Conservation (phyloP, 2,888 invertebrate genomes). For the Philopedon plagiatum region DNA sequence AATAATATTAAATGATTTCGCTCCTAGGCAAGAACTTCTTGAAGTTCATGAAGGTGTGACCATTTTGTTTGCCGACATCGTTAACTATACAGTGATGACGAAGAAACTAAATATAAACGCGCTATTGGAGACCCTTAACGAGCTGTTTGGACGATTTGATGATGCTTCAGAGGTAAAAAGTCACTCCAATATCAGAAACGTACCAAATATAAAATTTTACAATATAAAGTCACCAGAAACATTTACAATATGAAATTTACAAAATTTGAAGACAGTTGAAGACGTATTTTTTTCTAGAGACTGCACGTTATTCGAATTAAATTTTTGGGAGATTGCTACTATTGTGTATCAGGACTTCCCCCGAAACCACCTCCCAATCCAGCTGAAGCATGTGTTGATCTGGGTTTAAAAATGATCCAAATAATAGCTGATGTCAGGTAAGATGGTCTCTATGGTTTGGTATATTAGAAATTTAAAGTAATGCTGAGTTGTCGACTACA, state of each 20-base stretch:
- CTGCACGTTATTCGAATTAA: slow-evolving; percentile 88
- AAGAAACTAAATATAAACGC: slow-evolving; percentile 82
- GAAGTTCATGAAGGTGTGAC: slow-evolving; percentile 91
- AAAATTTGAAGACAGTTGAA: too few species aligned
- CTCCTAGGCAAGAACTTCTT: slow-evolving; percentile 86
- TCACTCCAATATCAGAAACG: not conserved
- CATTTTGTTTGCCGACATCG: slow-evolving; percentile 93
- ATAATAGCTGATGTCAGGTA: slow-evolving; percentile 88
- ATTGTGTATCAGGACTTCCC: slow-evolving; percentile 91
- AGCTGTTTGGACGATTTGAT: slow-evolving; percentile 92
- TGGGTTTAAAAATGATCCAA: slow-evolving; percentile 93
- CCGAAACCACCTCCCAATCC: slow-evolving; percentile 79
- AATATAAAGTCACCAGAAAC: too few species aligned
- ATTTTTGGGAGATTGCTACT: slow-evolving; percentile 95
- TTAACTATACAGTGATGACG: slow-evolving; percentile 92
- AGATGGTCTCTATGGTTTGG: too few species aligned
- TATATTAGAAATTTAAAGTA: too few species aligned
- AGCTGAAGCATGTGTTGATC: slow-evolving; percentile 90
- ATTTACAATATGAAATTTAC: too few species aligned
- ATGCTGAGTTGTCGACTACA: too few species aligned
- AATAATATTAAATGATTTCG: slow-evolving; percentile 22
- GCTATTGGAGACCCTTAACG: slow-evolving; percentile 90
- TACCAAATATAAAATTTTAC: not conserved
- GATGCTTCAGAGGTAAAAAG: slow-evolving; percentile 84
- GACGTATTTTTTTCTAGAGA: slow-evolving; percentile 73